Evolutionary conservation across 2,888 invertebrate species (phyloP).

Genomic region (Oscheius myriophilus): DNA sequence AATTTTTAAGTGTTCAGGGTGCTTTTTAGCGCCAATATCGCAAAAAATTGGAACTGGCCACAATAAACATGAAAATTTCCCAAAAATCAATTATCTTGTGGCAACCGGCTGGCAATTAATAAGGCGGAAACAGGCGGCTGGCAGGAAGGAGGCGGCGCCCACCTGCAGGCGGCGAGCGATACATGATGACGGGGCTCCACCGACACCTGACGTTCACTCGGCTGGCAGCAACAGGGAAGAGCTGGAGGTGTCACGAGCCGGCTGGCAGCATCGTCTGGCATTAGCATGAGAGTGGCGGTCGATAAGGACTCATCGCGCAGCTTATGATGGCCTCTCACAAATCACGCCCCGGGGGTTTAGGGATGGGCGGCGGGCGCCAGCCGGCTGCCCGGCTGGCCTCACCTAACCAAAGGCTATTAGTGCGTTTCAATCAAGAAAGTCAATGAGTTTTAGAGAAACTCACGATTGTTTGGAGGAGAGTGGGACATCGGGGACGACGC

Average conservation of each 20-base stretch:
- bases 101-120: not conserved
- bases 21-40: no score
- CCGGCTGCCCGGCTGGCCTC: no score
- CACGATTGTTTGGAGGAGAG: no score
- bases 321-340: constrained; percentile 33
- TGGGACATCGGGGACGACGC: no score
- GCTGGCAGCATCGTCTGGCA: not conserved
- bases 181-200: constrained; percentile 8
- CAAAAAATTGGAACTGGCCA: not conserved
- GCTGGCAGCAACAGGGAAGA: no score
- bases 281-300: constrained; percentile 22
- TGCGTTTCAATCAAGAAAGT: no score
- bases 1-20: no score
- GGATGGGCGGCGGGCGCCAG: constrained; percentile 1
- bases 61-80: not conserved
- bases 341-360: constrained; percentile 29
- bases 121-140: constrained; percentile 2
- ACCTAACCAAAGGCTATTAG: no score
- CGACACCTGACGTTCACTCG: not conserved
- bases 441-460: no score
- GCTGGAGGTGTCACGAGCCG: not conserved
- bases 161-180: constrained; percentile 21
- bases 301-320: constrained; percentile 30
- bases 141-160: not conserved
- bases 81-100: constrained; percentile 6